phyloP scores from a whole-genome alignment of 2,113 vertebrate species.

The Hyperoodon ampullatus region DNA sequence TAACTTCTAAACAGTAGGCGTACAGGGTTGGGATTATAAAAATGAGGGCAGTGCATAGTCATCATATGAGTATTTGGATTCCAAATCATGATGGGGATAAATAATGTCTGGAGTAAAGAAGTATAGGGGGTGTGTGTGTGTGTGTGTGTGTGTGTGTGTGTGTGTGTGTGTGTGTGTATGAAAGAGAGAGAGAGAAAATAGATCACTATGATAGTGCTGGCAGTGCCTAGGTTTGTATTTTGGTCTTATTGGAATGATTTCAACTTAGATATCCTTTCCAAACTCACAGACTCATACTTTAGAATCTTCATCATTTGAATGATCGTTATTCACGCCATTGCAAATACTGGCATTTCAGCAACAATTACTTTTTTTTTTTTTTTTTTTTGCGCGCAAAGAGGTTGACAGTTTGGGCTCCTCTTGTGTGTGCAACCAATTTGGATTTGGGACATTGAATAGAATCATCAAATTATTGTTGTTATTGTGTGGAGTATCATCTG shows the following conservation, averaged over 20 bases:
- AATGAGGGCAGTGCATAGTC: not conserved
- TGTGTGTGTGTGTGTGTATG: no score
- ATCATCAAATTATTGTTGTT: not conserved
- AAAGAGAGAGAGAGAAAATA: not conserved
- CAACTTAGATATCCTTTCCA: not conserved
- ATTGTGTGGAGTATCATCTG: not conserved
- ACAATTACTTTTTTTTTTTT: not conserved
- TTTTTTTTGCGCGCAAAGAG: not conserved
- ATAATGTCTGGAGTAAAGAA: not conserved
- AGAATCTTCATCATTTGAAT: not conserved
- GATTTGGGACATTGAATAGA: not conserved
- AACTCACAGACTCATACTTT: not conserved
- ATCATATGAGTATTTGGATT: not conserved
- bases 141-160: not conserved
- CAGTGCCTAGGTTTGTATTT: not conserved
- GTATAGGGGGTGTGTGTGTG: rapidly evolving
- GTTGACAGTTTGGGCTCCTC: not conserved
- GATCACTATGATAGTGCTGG: not conserved
- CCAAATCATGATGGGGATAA: not conserved
- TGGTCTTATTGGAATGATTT: not conserved
- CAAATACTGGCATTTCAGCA: not conserved
- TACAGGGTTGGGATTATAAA: not conserved
- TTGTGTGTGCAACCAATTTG: not conserved
- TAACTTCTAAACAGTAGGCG: not conserved
- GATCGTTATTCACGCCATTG: not conserved